Evolutionary conservation across 64 coral and sea anemone genomes (phyloP), one percentile per base, ranked within the genome.

Genomic region (Astreopora myriophthalma): DNA sequence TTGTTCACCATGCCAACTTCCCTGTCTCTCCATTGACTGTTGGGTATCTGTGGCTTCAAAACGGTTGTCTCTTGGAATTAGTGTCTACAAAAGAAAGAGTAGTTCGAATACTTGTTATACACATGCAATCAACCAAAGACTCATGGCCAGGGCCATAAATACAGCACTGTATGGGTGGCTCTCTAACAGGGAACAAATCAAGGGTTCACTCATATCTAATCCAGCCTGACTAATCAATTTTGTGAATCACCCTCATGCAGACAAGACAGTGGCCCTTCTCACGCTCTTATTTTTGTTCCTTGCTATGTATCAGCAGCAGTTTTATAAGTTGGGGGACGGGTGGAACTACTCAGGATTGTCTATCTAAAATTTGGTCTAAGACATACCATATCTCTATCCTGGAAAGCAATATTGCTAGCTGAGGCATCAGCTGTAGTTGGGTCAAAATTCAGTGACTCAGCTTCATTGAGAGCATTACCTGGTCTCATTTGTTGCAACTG

Each of bases 401-500:
- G 8, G 4, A 33, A 3, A 8, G 1, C 14, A 34, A 5, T 34
- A 20, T 80, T 51, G 52, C 40, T 44, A 28, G 6, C 8, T 6
- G 46, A 28, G 6, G 40, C 3, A 24, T 83, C 79, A 13, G 6
- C 23, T 9, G 32, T 10, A 14, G 32, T 19, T 1, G 39, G 60
- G 62, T 90, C 88, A 81, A 90, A 90, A 25, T 69, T 78, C 73
- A 90, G 32, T 28, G 88, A 80, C 33, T 76, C 74, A 46, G 75
- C 75, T 49, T 90, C 88, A 28, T 39, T 52, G 5, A 71, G 25
- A 16, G 61, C 28, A 75, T 79, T 90, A 24, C 33, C 9, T 35
- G 20, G 79, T 83, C 52, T 63, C 28, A 16, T 80, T 13, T 65
- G 62, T 78, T 66, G 8, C 61, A 90, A 13, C 88, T 90, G 30